These are phyloP conservation scores for Irena cyanogastra DNA, from an alignment of 2,113 vertebrate species.

Conservation along the genomic window DNA sequence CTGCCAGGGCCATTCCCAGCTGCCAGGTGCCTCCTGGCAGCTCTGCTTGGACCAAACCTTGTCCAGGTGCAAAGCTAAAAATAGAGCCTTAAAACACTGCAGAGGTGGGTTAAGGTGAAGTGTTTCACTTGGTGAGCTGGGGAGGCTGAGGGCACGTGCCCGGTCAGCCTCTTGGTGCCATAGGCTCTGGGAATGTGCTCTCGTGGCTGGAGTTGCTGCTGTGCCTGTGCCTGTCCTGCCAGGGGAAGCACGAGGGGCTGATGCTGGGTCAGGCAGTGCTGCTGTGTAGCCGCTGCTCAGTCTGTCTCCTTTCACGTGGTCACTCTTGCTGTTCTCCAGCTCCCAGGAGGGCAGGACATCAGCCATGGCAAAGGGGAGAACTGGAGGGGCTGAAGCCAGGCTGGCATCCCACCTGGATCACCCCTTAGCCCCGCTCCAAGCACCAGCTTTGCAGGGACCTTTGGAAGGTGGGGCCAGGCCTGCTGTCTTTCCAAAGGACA, in stretches of 20 bases:
- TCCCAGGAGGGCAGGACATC: not conserved
- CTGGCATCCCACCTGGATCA: not conserved
- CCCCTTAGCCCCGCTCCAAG: not conserved
- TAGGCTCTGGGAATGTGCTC: not conserved
- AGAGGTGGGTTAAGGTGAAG: not conserved
- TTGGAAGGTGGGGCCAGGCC: not conserved
- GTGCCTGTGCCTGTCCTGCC: not conserved
- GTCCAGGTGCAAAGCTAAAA: not conserved
- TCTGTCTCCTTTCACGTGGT: not conserved
- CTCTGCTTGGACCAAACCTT: not conserved
- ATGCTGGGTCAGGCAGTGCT: not conserved
- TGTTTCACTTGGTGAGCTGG: accelerated
- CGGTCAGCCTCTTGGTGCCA: accelerated
- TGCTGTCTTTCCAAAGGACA: not conserved
- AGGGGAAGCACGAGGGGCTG: not conserved
- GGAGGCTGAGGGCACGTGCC: not conserved
- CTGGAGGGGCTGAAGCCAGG: not conserved
- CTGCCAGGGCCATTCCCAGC: accelerated
- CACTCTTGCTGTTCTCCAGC: not conserved
- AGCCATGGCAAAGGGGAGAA: not conserved
- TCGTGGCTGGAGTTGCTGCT: not conserved
- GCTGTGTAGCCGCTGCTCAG: not conserved
- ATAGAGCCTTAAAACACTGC: not conserved
- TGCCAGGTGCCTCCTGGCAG: not conserved
- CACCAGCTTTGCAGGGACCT: not conserved